Percentiles rank a stretch among this genome's conserved stretches.
Evolutionary conservation across 2,797 vertebrate genomes (phyloP).

Genomic region (Alca torda): DNA sequence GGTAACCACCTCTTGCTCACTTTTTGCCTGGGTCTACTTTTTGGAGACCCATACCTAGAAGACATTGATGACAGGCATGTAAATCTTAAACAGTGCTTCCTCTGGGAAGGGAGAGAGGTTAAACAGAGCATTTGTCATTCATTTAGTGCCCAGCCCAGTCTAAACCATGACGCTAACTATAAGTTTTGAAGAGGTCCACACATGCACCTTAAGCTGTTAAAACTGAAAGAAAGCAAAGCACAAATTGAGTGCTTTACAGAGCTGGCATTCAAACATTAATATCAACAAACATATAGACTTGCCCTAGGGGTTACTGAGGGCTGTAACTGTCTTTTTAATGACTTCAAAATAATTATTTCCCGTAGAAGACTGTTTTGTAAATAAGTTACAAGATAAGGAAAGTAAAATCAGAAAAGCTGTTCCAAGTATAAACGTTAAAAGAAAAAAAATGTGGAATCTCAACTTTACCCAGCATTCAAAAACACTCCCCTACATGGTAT

Average conservation of each 20-base stretch:
- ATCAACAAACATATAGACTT: neutral
- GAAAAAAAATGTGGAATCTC: neutral
- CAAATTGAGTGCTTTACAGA: neutral
- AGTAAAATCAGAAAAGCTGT: neutral
- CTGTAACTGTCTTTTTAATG: neutral
- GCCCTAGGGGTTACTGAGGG: neutral
- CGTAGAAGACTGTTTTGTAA: neutral
- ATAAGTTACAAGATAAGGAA: neutral
- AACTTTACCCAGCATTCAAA: neutral
- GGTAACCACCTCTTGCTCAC: neutral
- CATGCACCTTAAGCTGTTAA: neutral
- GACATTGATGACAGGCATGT: neutral
- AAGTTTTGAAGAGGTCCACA: neutral
- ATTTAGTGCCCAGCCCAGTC: too few relatives aligned
- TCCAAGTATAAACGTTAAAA: neutral
- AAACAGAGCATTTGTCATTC: too few relatives aligned
- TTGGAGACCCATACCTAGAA: neutral
- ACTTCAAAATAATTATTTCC: neutral
- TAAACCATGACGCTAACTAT: accelerated
- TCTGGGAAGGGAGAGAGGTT: too few relatives aligned
- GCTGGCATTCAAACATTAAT: neutral
- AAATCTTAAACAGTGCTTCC: neutral
- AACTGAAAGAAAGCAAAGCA: neutral
- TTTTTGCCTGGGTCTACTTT: neutral
- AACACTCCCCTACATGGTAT: neutral